phyloP scores from a whole-genome alignment of 2,888 invertebrate genomes.

The Sericinus montela region DNA sequence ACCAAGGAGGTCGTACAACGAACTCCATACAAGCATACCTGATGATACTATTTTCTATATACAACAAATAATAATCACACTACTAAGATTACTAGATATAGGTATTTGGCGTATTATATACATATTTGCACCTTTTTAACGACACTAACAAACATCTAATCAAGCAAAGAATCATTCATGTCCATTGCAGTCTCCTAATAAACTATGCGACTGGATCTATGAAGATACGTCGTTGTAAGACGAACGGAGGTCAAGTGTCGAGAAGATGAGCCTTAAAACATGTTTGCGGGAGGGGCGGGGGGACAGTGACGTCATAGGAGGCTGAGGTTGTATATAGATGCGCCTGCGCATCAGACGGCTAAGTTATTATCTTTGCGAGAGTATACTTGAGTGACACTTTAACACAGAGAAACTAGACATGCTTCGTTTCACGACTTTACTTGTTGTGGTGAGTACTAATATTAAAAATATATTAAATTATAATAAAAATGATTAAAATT shows the following conservation, averaged over 20 bases:
- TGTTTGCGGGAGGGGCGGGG: conserved; percentile 39
- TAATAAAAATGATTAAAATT: no score
- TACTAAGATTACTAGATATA: neutral
- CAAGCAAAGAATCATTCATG: neutral
- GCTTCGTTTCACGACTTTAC: conserved; percentile 54
- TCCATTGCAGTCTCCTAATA: neutral
- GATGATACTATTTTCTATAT: no score
- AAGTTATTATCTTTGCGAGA: conserved; percentile 49
- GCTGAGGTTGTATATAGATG: conserved; percentile 70
- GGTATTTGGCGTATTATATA: conserved; percentile 1
- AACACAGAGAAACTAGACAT: conserved; percentile 33
- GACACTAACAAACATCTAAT: conserved; percentile 13
- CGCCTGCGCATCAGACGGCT: conserved; percentile 46
- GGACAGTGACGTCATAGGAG: conserved; percentile 61
- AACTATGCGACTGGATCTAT: conserved; percentile 2
- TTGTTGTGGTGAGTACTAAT: conserved; percentile 47
- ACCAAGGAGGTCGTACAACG: no score
- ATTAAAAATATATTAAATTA: neutral
- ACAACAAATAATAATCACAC: conserved; percentile 1
- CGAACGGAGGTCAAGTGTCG: conserved; percentile 52
- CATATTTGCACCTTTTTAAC: conserved; percentile 7
- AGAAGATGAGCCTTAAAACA: conserved; percentile 55
- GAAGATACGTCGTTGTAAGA: conserved; percentile 39
- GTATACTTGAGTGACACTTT: conserved; percentile 40
- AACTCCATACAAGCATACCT: no score